Evolutionary conservation across 2,797 vertebrate species (phyloP), one percentile per base, ranked within the genome.

Genomic region (Adelosebastes latens): DNA sequence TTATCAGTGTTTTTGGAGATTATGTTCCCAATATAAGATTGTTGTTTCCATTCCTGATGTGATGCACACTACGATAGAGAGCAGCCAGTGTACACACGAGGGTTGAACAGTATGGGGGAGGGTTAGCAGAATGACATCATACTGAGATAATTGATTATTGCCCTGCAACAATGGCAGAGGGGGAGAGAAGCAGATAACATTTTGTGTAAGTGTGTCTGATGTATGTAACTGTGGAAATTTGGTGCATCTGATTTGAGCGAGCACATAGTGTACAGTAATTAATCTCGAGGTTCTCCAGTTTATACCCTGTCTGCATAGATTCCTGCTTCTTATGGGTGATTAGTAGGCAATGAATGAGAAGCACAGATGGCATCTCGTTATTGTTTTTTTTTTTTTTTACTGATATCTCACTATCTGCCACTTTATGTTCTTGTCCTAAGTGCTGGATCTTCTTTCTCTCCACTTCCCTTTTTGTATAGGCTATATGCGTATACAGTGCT

Each of bases 91-190:
- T 79, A 81, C 73, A 82, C 74, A 77, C 42, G 58, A 80, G 42
- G 67, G 32, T 62, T 82, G 79, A 76, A 62, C 68, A 60, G 74
- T 9, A 68, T 87, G 89, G 93, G 92, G 89, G 91, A 92, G 89
- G 92, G 92, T 66, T 56, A 79, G 74, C 77, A 88, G 81, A 79
- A 91, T 95, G 93, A 93, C 91, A 91, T 95, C 94, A 95, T 93
- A 85, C 88, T 84, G 75, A 84, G 86, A 89, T 91, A 91, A 93
- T 91, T 94, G 93, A 94, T 93, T 92, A 91, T 65, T 88, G 85
- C 82, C 69, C 77, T 71, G 81, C 74, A 92, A 93, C 90, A 90
- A 88, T 86, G 75, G 88, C 80, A 86, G 61, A 69, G 27, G 75
- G 66, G 62, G 68, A 68, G 53, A 74, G 56, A 42, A 42, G 66